phyloP scores from a whole-genome alignment of 1,140 invertebrate genomes.

The Saccostrea cuccullata region DNA sequence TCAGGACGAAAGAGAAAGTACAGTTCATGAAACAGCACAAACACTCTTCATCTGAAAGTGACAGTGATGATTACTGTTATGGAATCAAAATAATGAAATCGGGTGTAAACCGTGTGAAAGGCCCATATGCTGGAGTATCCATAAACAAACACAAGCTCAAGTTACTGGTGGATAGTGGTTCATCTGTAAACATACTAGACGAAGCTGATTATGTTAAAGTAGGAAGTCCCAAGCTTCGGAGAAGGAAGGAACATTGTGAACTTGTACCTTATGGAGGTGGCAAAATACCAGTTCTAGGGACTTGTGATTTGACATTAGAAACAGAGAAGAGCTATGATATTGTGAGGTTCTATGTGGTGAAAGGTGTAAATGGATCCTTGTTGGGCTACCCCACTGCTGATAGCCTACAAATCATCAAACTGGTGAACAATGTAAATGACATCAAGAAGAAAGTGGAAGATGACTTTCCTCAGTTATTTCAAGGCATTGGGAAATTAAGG shows the following conservation, averaged over 20 bases:
- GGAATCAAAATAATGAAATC: background rate
- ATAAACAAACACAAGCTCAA: background rate
- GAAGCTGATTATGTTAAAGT: slow-evolving; percentile 9
- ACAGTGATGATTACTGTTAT: slow-evolving; percentile 40
- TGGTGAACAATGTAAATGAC: slow-evolving; percentile 30
- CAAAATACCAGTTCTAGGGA: slow-evolving; percentile 24
- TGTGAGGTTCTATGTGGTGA: slow-evolving; percentile 38
- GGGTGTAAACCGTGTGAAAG: slow-evolving; percentile 3
- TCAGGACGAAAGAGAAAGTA: background rate
- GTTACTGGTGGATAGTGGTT: slow-evolving; percentile 36
- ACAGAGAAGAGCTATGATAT: slow-evolving; percentile 10
- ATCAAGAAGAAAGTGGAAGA: background rate
- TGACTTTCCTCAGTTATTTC: slow-evolving; percentile 15
- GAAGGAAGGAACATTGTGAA: background rate
- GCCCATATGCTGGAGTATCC: background rate
- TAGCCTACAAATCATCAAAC: slow-evolving; percentile 8
- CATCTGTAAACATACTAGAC: slow-evolving; percentile 37
- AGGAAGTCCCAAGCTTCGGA: slow-evolving; percentile 6
- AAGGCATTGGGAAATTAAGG: slow-evolving; percentile 46
- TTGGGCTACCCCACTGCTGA: slow-evolving; percentile 32
- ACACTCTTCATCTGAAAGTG: too few relatives aligned
- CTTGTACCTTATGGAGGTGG: slow-evolving; percentile 39
- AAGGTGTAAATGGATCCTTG: slow-evolving; percentile 37
- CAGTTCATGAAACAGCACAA: background rate
- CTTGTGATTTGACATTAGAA: slow-evolving; percentile 33